A percentile compares a stretch with the other conserved stretches of the same genome.
These are phyloP conservation scores for Brachionichthys hirsutus DNA, from an alignment of 2,113 vertebrate species.

Conservation along the genomic window DNA sequence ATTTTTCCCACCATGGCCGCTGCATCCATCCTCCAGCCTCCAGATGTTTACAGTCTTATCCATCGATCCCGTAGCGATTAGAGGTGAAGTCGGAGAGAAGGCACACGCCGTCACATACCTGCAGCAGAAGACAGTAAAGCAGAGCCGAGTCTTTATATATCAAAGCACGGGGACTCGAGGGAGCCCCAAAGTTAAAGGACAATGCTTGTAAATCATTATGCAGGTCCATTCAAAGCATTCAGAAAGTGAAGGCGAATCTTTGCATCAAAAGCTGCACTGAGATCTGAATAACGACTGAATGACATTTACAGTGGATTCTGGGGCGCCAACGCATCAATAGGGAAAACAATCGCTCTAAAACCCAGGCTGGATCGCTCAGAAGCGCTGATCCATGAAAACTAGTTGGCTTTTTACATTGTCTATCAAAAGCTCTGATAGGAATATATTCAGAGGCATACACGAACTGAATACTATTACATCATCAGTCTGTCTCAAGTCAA, in stretches of 20 bases:
- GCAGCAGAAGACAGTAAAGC: conserved; percentile 28
- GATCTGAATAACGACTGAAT: conserved; percentile 40
- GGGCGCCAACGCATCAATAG: conserved; percentile 38
- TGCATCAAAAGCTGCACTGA: conserved; percentile 4
- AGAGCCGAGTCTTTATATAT: background rate
- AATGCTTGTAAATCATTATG: background rate
- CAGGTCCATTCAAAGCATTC: background rate
- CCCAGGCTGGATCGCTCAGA: conserved; percentile 36
- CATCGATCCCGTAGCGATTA: conserved; percentile 96
- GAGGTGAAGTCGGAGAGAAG: conserved; percentile 82
- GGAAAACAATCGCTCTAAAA: conserved; percentile 34
- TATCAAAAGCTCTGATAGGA: conserved; percentile 7
- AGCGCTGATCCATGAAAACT: conserved; percentile 44
- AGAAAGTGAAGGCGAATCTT: background rate
- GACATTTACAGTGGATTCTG: conserved; percentile 24
- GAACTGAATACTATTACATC: conserved; percentile 1
- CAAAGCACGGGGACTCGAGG: too few species aligned
- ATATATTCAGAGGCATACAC: conserved; percentile 1
- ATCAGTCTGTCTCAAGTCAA: background rate
- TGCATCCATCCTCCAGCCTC: conserved; percentile 80
- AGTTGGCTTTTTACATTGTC: conserved; percentile 13
- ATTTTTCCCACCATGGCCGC: conserved; percentile 69
- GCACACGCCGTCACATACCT: conserved; percentile 94
- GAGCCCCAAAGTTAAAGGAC: background rate
- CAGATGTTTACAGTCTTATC: conserved; percentile 95